Base-by-base conservation (phyloP, 37 sponge, comb jelly and placozoan genomes). In the Crambe crambe region DNA sequence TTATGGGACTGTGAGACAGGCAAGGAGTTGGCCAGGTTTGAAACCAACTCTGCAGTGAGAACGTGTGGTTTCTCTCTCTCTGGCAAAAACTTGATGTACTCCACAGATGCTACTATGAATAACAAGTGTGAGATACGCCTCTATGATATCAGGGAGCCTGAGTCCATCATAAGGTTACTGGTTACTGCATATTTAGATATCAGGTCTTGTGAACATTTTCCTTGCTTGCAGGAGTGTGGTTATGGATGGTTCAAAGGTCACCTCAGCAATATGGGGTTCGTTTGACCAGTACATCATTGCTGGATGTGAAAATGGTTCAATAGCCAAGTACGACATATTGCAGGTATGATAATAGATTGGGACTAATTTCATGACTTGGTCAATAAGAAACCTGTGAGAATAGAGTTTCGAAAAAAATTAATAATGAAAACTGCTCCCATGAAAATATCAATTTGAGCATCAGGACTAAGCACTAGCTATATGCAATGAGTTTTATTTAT, bases 1-100 rank as follows among this genome's bases (percentile, higher is more conserved):
- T 66, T 98, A 32, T 98, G 99, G 99, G 95, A 98, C 83, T 91
- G 95, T 67, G 95, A 93, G 65, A 94, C 89, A 9, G 99, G 99
- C 36, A 69, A 40, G 38, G 75, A 75, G 57, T 56, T 93, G 29
- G 34, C 54, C 3, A 83, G 66, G 20, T 82, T 80, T 79, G 66
- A 80, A 27, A 91, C 95, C 18, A 79, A 74, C 41, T 86, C 96
- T 23, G 87, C 95, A 1, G 93, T 96, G 2, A 65, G 99, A 32
- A 78, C 97, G 0, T 98, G 99, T 75, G 89, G 83, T 32, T 98
- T 98, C 56, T 92, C 90, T 29, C 39, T 70, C 39, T 56, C 81
- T 8, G 86, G 95, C 4, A 74, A 87, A 35, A 40, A 65, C 42
- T 42, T 98, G 21, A 73, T 90, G 54, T 88, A 94, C 71, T 86